Evolutionary conservation across 2,797 vertebrate genomes (phyloP).

Genomic region (Gymnocypris eckloni): DNA sequence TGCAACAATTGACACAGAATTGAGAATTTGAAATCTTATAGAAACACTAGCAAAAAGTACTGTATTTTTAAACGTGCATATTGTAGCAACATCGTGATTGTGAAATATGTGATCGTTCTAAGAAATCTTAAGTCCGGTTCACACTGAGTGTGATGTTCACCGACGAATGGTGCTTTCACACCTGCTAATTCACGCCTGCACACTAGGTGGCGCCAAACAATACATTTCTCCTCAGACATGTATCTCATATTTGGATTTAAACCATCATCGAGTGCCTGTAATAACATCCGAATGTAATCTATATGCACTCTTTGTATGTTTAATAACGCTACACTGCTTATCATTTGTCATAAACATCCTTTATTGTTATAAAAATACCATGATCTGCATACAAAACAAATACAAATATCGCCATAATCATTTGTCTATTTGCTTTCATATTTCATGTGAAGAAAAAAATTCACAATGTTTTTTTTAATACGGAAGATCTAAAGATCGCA

Average conservation of each 20-base stretch:
- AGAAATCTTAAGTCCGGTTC: neutral
- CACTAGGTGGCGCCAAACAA: neutral
- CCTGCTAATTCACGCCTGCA: neutral
- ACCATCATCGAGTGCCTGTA: neutral
- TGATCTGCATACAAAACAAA: too few species aligned
- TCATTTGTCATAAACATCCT: too few species aligned
- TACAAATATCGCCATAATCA: too few species aligned
- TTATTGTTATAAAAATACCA: too few species aligned
- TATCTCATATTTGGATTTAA: neutral
- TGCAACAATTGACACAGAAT: neutral
- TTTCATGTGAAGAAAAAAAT: too few species aligned
- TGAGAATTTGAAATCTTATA: neutral
- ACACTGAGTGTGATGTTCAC: neutral
- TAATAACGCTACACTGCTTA: too few species aligned
- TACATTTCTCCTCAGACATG: neutral
- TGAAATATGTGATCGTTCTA: neutral
- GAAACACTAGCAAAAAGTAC: neutral
- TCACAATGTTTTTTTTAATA: too few species aligned
- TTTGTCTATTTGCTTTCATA: too few species aligned
- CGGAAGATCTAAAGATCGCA: too few species aligned
- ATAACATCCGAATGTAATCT: too few species aligned
- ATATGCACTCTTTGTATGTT: too few species aligned
- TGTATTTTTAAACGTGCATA: neutral
- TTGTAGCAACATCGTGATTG: neutral
- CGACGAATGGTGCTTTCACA: too few species aligned